Conservation (phyloP, 2,113 vertebrate species). For the Vulpes ferrilata region DNA sequence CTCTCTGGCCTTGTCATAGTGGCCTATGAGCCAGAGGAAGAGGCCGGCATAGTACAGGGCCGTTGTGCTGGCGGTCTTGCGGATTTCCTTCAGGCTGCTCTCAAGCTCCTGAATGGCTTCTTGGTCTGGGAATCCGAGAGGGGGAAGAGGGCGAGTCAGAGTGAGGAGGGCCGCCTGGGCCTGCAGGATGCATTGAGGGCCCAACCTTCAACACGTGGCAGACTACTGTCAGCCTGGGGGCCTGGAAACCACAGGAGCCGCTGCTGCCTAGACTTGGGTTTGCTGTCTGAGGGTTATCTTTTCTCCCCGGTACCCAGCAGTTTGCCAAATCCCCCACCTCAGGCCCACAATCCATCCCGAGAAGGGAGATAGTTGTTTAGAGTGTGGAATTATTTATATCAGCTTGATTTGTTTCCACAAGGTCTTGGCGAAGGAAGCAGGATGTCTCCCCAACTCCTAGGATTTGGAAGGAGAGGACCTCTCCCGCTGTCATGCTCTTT, state of each 20-base stretch:
- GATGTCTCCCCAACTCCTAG: not conserved
- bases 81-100: slow-evolving; percentile 80
- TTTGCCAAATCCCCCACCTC: not conserved
- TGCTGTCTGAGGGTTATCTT: not conserved
- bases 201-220: not conserved
- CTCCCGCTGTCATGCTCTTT: not conserved
- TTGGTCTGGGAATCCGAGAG: slow-evolving; percentile 63
- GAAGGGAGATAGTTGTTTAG: not conserved
- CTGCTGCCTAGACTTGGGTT: not conserved
- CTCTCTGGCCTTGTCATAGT: slow-evolving; percentile 82
- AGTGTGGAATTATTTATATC: not conserved
- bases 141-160: not conserved
- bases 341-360: not conserved
- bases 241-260: not conserved
- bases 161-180: not conserved
- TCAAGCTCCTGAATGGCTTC: slow-evolving; percentile 83
- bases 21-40: slow-evolving; percentile 85
- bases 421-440: not conserved
- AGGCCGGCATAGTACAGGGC: slow-evolving; percentile 82
- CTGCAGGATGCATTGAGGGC: not conserved
- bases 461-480: not conserved
- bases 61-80: slow-evolving; percentile 55
- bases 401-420: not conserved
- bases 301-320: not conserved
- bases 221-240: not conserved